Evolutionary conservation across 2,113 vertebrate species (phyloP), one percentile per base, ranked within the genome.

Genomic region (Labrus mixtus): DNA sequence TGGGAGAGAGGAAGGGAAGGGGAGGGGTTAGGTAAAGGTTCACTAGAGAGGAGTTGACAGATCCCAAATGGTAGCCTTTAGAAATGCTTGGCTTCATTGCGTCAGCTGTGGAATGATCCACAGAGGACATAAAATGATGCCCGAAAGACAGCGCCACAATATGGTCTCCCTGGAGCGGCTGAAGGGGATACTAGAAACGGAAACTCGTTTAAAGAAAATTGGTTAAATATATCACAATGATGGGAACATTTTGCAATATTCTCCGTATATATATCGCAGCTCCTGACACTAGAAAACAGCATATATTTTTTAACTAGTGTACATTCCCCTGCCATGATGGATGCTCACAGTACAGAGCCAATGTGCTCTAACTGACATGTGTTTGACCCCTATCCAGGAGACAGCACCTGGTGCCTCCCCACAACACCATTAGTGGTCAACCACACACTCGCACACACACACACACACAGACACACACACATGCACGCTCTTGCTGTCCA

Each of bases 321-420:
- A 43, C n/a, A 6, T 46, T 62, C 39, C 23, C 37, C 37, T 58
- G 61, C 53, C 13, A 12, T 81, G 83, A 89, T 84, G 57, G 64
- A 91, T 82, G 53, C 53, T 23, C 1, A 22, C 84, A 43, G 51
- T 58, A 50, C 4, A 51, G 54, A 61, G 37, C 58, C 56, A 61
- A 68, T 36, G 9, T 29, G 58, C 71, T 68, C 76, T 69, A 53
- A 17, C 46, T 89, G 84, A 87, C 87, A 76, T 81, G 81, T 81
- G 84, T 87, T 92, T 90, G 90, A 93, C 90, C 90, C 89, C 67
- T 62, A 67, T 80, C 78, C 81, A 81, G 68, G 63, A 88, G 73
- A 83, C 78, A 68, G 68, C 92, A 93, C 90, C 91, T 92, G 90
- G 82, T 90, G 79, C 89, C 77, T 81, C 78, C 79, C 85, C 75